Evolutionary conservation across 2,797 vertebrate genomes (phyloP).

Genomic region (Gymnopithys bicolor): DNA sequence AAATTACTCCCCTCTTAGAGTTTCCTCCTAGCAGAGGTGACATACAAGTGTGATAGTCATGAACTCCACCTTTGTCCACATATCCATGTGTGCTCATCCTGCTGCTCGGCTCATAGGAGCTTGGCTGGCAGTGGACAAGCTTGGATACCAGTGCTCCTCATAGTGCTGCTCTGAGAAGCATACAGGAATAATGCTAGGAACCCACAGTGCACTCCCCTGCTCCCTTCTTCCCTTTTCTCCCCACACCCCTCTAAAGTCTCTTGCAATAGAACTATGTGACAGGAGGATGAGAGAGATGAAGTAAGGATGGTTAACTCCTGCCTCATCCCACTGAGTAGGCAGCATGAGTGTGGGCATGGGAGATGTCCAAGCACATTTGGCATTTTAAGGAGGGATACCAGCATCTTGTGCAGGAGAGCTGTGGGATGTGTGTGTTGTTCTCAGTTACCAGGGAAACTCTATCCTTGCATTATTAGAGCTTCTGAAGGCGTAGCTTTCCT

Average conservation of each 20-base stretch:
- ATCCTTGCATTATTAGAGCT: constrained; percentile 29
- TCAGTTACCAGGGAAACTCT: constrained; percentile 49
- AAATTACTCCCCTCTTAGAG: not conserved
- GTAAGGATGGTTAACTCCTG: not conserved
- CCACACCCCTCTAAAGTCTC: not conserved
- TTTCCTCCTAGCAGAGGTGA: not conserved
- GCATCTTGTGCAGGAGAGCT: constrained; percentile 16
- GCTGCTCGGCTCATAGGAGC: not conserved
- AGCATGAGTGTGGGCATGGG: not conserved
- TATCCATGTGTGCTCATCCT: not conserved
- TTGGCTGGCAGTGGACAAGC: not conserved
- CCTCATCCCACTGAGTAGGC: not conserved
- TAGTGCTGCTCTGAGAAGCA: not conserved
- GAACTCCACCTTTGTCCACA: not conserved
- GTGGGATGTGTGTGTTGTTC: constrained; percentile 20
- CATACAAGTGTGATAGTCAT: not conserved
- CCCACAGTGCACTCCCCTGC: not conserved
- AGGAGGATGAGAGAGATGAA: not conserved
- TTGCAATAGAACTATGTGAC: not conserved
- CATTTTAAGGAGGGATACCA: not conserved
- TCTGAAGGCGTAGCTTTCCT: constrained; percentile 47
- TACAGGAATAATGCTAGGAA: not conserved
- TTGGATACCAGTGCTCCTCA: not conserved
- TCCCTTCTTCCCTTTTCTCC: not conserved
- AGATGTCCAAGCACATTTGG: constrained; percentile 20